These are phyloP conservation scores for Pyrrhia umbra DNA, from an alignment of 2,888 invertebrate species.

Conservation along the genomic window DNA sequence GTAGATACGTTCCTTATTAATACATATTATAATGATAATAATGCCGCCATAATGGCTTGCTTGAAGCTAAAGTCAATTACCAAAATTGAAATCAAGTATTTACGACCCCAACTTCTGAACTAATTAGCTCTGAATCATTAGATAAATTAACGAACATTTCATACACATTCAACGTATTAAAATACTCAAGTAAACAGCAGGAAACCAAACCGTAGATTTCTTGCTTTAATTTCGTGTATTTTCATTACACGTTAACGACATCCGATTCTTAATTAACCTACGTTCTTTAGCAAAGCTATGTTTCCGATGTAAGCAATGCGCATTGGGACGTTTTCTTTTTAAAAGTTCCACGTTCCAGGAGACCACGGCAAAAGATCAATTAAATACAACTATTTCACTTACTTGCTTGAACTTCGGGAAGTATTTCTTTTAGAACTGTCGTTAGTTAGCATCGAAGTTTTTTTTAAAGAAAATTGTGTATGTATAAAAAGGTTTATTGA, in stretches of 20 bases:
- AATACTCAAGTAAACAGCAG: not conserved
- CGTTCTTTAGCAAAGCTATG: slow-evolving; percentile 17
- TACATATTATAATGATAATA: slow-evolving; percentile 1
- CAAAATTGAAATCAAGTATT: slow-evolving; percentile 33
- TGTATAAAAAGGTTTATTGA: not conserved
- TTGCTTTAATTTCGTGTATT: not conserved
- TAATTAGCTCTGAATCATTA: not conserved
- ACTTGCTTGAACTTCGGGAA: slow-evolving; percentile 16
- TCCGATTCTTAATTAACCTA: slow-evolving; percentile 39
- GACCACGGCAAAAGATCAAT: slow-evolving; percentile 34
- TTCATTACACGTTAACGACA: slow-evolving; percentile 43
- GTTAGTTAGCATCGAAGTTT: slow-evolving; percentile 3
- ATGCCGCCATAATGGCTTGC: not conserved
- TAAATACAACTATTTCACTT: slow-evolving; percentile 51
- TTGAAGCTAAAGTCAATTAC: slow-evolving; percentile 9
- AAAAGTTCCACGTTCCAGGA: slow-evolving; percentile 6
- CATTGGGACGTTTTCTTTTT: slow-evolving; percentile 8
- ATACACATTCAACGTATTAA: not conserved
- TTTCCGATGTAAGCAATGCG: slow-evolving; percentile 20
- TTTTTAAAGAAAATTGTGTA: slow-evolving; percentile 3
- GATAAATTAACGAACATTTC: not conserved
- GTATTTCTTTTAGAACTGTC: slow-evolving; percentile 44
- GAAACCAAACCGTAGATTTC: not conserved
- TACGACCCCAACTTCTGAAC: slow-evolving; percentile 1
- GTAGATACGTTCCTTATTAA: no score